A percentile compares a stretch with the other conserved stretches of the same genome.
Conservation (phyloP, 2,888 invertebrate species). For the Drosophila tripunctata region DNA sequence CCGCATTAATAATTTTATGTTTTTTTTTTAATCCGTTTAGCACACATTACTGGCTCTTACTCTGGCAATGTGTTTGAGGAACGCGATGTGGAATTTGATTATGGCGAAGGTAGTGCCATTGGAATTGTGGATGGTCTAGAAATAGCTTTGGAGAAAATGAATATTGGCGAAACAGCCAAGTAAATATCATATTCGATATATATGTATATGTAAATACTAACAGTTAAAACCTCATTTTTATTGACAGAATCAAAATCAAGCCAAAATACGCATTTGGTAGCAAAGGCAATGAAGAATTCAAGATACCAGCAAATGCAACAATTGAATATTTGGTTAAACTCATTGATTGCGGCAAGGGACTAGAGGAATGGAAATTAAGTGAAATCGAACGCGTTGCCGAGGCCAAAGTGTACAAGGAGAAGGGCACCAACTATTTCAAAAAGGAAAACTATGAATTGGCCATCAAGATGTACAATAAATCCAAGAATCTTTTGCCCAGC, state of each 20-base stretch:
- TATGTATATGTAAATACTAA: not conserved
- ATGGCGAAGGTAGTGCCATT: slow-evolving; percentile 93
- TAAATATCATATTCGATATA: slow-evolving; percentile 27
- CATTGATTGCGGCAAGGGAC: slow-evolving; percentile 92
- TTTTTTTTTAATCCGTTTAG: slow-evolving; percentile 44
- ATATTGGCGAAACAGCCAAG: slow-evolving; percentile 90
- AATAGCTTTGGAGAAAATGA: slow-evolving; percentile 91
- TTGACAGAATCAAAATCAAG: slow-evolving; percentile 87
- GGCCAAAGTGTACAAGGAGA: slow-evolving; percentile 93
- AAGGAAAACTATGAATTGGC: slow-evolving; percentile 91
- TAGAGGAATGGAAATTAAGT: slow-evolving; percentile 93
- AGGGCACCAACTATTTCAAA: slow-evolving; percentile 96
- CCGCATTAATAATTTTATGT: no score
- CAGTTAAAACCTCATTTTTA: not conserved
- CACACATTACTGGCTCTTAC: slow-evolving; percentile 76
- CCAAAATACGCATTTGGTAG: slow-evolving; percentile 92
- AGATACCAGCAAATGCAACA: slow-evolving; percentile 91
- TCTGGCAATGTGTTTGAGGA: slow-evolving; percentile 86
- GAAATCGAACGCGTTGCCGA: slow-evolving; percentile 91
- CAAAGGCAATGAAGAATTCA: slow-evolving; percentile 88
- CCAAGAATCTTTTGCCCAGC: slow-evolving; percentile 83
- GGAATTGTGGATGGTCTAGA: slow-evolving; percentile 93
- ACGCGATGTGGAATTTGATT: slow-evolving; percentile 90
- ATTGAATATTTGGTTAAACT: slow-evolving; percentile 93
- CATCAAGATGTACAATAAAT: slow-evolving; percentile 93